Evolutionary conservation across 2,888 invertebrate species (phyloP).

Genomic region (Zygaena filipendulae): DNA sequence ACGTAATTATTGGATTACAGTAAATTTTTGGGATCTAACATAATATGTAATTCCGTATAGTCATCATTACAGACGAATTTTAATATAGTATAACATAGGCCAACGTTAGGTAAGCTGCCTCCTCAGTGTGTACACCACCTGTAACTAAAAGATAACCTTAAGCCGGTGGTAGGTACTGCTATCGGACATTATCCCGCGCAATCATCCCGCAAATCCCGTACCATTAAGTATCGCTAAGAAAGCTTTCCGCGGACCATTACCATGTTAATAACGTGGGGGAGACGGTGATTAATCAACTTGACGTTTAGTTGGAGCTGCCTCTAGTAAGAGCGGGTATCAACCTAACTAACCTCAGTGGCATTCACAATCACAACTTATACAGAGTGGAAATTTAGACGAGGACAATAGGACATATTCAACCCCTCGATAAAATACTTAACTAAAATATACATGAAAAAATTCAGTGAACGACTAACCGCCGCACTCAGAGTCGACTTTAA

Average conservation of each 20-base stretch:
- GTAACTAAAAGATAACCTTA: constrained; percentile 38
- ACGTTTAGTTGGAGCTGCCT: constrained; percentile 41
- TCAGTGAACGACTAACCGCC: no score
- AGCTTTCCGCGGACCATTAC: constrained; percentile 64
- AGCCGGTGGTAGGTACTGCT: constrained; percentile 24
- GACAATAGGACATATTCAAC: no score
- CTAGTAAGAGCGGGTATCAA: constrained; percentile 14
- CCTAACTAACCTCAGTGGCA: constrained; percentile 39
- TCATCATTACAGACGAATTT: no score
- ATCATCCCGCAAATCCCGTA: constrained; percentile 61
- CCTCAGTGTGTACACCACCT: no score
- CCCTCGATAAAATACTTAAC: background rate
- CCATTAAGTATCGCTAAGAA: constrained; percentile 67
- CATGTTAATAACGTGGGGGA: constrained; percentile 66
- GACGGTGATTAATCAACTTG: constrained; percentile 61
- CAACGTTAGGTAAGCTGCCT: no score
- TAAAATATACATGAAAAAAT: constrained; percentile 19
- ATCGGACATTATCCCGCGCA: constrained; percentile 34
- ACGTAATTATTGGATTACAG: no score
- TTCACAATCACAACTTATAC: no score
- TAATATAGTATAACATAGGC: no score
- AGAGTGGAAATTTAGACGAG: no score
- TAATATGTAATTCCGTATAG: no score
- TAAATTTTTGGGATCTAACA: no score
- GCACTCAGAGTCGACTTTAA: no score